These are phyloP conservation scores for Diarsia mendica DNA, from an alignment of 2,888 invertebrate species.

Conservation along the genomic window DNA sequence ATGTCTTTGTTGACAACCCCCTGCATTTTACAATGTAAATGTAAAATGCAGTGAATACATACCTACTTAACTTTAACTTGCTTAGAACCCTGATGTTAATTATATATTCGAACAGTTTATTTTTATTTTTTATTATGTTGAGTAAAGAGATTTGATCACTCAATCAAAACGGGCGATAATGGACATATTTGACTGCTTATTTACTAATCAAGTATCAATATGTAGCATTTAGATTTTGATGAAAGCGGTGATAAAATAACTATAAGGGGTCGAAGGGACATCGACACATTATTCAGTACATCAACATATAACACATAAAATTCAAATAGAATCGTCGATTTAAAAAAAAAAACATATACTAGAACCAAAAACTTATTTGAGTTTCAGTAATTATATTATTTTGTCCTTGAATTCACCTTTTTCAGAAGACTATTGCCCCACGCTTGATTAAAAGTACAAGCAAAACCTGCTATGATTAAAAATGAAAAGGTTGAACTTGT, in stretches of 20 bases:
- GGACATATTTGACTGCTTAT: neutral
- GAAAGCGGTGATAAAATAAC: neutral
- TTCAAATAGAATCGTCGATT: no score
- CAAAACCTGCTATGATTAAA: conserved; percentile 35
- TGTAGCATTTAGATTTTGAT: no score
- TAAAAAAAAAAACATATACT: no score
- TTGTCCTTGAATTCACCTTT: conserved; percentile 30
- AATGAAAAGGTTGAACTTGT: conserved; percentile 31
- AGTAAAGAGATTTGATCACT: neutral
- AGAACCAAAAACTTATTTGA: neutral
- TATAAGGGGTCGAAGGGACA: no score
- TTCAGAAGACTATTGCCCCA: conserved; percentile 40
- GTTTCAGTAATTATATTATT: neutral
- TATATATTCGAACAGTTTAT: neutral
- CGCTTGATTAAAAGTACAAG: conserved; percentile 21
- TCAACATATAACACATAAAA: no score
- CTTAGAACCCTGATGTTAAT: no score
- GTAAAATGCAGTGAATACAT: no score
- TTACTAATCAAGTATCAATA: neutral
- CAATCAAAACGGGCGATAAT: neutral
- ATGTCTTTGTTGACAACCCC: no score
- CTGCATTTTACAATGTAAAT: no score
- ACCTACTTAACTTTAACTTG: no score
- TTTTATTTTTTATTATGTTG: neutral
- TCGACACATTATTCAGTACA: no score